Base-by-base conservation (phyloP, 92 coral and sea anemone species). In the Paragorgia papillata region DNA sequence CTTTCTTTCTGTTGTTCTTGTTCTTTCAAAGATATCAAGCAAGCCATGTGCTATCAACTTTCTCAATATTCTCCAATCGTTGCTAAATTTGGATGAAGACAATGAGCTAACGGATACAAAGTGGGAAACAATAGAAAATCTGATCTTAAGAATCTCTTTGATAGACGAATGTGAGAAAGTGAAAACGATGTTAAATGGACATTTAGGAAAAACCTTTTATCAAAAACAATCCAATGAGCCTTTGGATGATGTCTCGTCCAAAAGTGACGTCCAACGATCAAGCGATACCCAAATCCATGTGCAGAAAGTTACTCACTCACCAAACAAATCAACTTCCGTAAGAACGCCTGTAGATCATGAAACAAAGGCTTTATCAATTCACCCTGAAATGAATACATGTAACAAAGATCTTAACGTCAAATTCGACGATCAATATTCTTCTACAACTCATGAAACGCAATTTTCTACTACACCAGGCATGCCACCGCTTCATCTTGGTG, bases 21-120 rank as follows among this genome's bases (percentile, higher is more conserved):
- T 49, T 19, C n/a, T 30, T 83, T 22, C 32, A 13, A 68, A 95
- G 99, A 93, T 95, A 12, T 88, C 97, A 63, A 90, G 84, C 89
- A 95, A 88, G 59, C 99, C 99, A 8, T 96, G 89, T 35, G 97
- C 92, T 9, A 75, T 85, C 33, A 88, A 95, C 66, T 87, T 95
- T 14, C 77, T 95, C 17, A 87, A 88, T 62, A 92, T 95, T 66
- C 85, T 95, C 17, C 99, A 95, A 63, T 89, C 87, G 33, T 71
- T 95, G 55, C 83, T 95, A 31, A 68, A 82, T 75, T 83, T 95
- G 55, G 99, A 91, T 29, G 91, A 91, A 21, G 99, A 95, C 53
- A 86, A 91, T 3, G 95, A 92, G 0, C 89, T 95, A 32, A 86
- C 89, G 7, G 99, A 95, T 79, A 67, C 79, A 14, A 89, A 91